Evolutionary conservation across 1,140 invertebrate species (phyloP).

Genomic region (Parapsyche elsis): DNA sequence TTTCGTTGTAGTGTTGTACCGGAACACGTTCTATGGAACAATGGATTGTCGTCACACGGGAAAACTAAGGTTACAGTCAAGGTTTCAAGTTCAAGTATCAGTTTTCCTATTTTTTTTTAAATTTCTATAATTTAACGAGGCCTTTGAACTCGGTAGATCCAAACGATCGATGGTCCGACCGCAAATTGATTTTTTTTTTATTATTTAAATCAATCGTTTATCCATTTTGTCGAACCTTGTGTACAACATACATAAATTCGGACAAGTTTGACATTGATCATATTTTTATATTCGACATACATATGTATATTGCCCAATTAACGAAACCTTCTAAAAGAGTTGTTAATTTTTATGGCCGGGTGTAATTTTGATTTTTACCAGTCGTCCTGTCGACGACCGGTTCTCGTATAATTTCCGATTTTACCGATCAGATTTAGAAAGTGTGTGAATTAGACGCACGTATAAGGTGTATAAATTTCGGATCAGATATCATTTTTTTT

Average conservation of each 20-base stretch:
- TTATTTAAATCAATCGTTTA: not conserved
- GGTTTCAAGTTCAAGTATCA: conserved; percentile 4
- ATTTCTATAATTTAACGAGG: not conserved
- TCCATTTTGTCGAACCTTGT: not conserved
- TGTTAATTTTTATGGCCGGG: not conserved
- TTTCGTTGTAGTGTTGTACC: not conserved
- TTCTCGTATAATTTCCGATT: not conserved
- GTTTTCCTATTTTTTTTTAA: not conserved
- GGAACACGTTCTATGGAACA: not conserved
- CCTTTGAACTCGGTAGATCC: not conserved
- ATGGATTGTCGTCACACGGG: not conserved
- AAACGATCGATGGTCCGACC: not conserved
- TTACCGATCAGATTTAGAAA: not conserved
- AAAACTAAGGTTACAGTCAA: not conserved
- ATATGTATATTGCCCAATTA: conserved; percentile 12
- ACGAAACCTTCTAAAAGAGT: not conserved
- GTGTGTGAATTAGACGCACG: conserved; percentile 1
- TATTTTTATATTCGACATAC: conserved; percentile 6
- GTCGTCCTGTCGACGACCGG: not conserved
- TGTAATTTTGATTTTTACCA: not conserved
- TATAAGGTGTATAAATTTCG: not conserved
- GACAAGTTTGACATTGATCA: conserved; percentile 1
- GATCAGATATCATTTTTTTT: conserved; percentile 4
- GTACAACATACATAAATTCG: not conserved
- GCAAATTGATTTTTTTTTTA: not conserved